Evolutionary conservation across 2,113 vertebrate species (phyloP).

Genomic region (Holacanthus passer): DNA sequence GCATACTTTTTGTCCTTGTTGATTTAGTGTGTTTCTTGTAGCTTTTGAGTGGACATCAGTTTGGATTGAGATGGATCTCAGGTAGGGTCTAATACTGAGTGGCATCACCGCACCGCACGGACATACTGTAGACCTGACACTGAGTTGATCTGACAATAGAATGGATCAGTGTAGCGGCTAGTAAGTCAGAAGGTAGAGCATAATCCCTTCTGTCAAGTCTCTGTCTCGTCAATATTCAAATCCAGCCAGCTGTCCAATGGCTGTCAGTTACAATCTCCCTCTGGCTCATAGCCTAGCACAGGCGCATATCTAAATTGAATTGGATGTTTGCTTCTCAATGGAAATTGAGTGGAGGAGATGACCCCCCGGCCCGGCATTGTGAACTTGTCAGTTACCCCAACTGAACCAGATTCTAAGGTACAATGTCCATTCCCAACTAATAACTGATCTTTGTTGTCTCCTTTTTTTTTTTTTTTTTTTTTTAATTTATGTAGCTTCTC

Average conservation of each 20-base stretch:
- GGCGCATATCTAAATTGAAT: constrained; percentile 84
- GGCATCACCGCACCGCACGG: constrained; percentile 63
- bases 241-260: constrained; percentile 80
- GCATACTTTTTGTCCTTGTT: constrained; percentile 54
- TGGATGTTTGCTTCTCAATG: constrained; percentile 81
- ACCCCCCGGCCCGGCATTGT: constrained; percentile 71
- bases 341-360: constrained; percentile 79
- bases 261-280: constrained; percentile 83
- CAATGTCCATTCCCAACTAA: constrained; percentile 45
- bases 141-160: constrained; percentile 84
- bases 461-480: too few species aligned
- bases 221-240: constrained; percentile 86
- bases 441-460: constrained; percentile 35
- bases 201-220: constrained; percentile 85
- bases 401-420: constrained; percentile 60
- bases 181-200: constrained; percentile 80
- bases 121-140: constrained; percentile 80
- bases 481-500: background rate
- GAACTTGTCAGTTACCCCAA: constrained; percentile 75
- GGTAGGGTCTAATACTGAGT: constrained; percentile 80
- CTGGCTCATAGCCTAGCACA: constrained; percentile 71
- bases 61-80: constrained; percentile 75
- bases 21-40: constrained; percentile 54
- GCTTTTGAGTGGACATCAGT: constrained; percentile 76
- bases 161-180: constrained; percentile 82